Evolutionary conservation across 2,797 vertebrate species (phyloP).

Genomic region (Rousettus madagascariensis): DNA sequence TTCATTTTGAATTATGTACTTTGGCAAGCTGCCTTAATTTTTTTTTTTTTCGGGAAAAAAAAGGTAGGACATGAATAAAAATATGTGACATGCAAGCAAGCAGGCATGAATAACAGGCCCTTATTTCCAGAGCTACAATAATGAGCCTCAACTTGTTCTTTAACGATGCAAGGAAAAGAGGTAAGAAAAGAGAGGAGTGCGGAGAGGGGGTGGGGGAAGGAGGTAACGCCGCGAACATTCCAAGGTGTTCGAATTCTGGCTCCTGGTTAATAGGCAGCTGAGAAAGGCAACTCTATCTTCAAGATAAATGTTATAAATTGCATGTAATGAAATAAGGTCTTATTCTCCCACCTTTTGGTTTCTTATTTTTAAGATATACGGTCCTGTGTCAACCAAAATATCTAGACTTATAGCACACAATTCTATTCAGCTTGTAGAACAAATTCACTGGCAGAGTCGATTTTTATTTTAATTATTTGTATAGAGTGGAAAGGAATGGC

Average conservation of each 20-base stretch:
- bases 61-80: constrained; percentile 6
- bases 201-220: background rate
- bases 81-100: background rate
- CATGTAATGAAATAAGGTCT: constrained; percentile 78
- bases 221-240: background rate
- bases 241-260: background rate
- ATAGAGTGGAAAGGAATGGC: constrained; percentile 75
- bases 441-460: constrained; percentile 75
- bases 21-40: constrained; percentile 47
- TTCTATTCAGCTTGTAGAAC: constrained; percentile 78
- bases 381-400: constrained; percentile 68
- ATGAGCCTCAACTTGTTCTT: constrained; percentile 44
- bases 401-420: constrained; percentile 79
- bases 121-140: constrained; percentile 55
- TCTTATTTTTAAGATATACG: constrained; percentile 79
- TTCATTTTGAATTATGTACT: constrained; percentile 61
- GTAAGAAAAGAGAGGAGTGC: background rate
- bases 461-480: constrained; percentile 86
- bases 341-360: constrained; percentile 77
- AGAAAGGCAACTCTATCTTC: constrained; percentile 65
- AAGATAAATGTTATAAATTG: constrained; percentile 75
- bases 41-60: constrained; percentile 57
- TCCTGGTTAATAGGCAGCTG: constrained; percentile 66
- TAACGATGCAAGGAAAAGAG: constrained; percentile 44
- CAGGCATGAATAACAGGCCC: constrained; percentile 51